Evolutionary conservation across 2,797 vertebrate genomes (phyloP), one percentile per base, ranked within the genome.

Genomic region (Rhadinocentrus ornatus): DNA sequence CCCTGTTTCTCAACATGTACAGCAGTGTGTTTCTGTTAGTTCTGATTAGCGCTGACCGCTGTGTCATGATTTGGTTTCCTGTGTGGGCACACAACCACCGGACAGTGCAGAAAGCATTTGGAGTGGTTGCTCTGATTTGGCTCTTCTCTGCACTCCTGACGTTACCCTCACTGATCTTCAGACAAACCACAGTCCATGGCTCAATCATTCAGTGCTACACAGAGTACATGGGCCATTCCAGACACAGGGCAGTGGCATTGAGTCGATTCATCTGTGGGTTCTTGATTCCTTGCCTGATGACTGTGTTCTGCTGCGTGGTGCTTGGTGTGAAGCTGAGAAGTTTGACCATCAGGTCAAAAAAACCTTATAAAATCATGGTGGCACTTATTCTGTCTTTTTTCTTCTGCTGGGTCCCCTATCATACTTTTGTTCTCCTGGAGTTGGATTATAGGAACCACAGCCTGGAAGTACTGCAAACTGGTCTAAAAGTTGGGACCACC

Each of bases 1-100:
- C 94, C n/a, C 91, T 98, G 66, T 93, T 93, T 72, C 93, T 96
- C 74, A 97, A 98, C 89, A 96, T 97, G 96, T 96, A 95, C 91
- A 96, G 96, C 86, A 97, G 95, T 0, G 95, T 98, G 46, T 95
- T 98, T 39, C 89, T 97, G 54, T 81, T 97, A 73, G 95, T 95
- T 9, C 83, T 94, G 53, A 97, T 98, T 88, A 97, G 96, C 72
- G 66, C 93, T 0, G 96, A 98, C 59, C 96, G 97, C 54, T 98
- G 96, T 2, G 0, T 96, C 2, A 92, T 95, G 0, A 91, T 96
- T 68, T 83, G 90, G 0, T 95, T 95, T 34, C 97, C 97, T 0
- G 93, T 98, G 54, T 98, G 96, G 96, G 93, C 96, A 1, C 95
- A 96, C 63, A 98, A 97, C 86, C 93, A 95, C 66, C 94, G 95